Base-by-base conservation (phyloP, 2,113 vertebrate species). In the Antidorcas marsupialis region DNA sequence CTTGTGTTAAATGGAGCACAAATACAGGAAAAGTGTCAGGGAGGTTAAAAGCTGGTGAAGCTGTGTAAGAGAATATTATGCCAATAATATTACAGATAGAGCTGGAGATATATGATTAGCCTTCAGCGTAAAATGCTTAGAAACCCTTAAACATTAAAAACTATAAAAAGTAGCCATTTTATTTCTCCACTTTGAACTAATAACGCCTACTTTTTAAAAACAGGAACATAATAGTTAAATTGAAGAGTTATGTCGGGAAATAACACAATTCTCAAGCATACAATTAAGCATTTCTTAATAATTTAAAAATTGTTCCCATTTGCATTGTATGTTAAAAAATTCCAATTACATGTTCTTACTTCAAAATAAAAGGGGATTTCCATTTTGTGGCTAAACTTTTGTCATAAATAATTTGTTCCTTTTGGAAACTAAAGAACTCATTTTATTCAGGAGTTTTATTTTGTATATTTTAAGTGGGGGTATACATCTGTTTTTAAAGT, bases 11-110 rank as follows among this genome's bases (percentile, higher is more conserved):
- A 92, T 96, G 64, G 86, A 99, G 98, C 90, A 99, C 99, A 99
- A 99, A 99, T 98, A 97, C 99, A 99, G 99, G 99, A 99, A 99
- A 98, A 98, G 97, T 67, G 95, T 98, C 97, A 98, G 98, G 97
- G 95, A 97, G 97, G 98, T 98, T 98, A 96, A 98, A 98, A 98
- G 95, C 97, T 94, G 86, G 96, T 96, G 92, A 94, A 94, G 94
- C 97, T 97, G 92, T 95, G 94, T 98, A 85, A 90, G 89, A 97
- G 89, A 94, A 92, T 82, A 43, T 71, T 81, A 97, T 94, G 71
- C 97, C 98, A 82, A 85, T 85, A 86, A 89, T 94, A 21, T 87
- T 94, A 1, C 52, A 94, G 87, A 21, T 39, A 86, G 33, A 85
- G 17, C 43, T 30, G 1, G 50, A 91, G 87, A 88, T 96, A 1